A percentile compares a stretch with the other conserved stretches of the same genome.
Conservation (phyloP, 1,140 invertebrate species). For the Drosophila pectinifera region DNA sequence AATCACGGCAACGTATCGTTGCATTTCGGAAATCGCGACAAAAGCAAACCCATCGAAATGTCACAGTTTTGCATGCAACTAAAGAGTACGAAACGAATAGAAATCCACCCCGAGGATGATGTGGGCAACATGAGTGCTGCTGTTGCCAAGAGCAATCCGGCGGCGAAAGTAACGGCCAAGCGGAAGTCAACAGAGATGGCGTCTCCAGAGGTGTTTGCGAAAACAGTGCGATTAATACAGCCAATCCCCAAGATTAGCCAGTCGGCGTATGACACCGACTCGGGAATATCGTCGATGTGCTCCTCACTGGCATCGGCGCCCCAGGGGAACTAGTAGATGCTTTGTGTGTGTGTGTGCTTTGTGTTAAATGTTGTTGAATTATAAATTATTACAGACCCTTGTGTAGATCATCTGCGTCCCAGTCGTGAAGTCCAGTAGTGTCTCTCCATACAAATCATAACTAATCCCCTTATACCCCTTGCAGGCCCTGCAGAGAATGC, state of each 20-base stretch:
- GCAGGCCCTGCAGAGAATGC: constrained; percentile 35
- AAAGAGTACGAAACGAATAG: constrained; percentile 29
- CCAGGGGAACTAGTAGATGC: constrained; percentile 13
- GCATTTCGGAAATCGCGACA: constrained; percentile 17
- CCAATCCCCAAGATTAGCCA: constrained; percentile 52
- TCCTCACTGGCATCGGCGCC: constrained; percentile 25
- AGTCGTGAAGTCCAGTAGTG: constrained; percentile 15
- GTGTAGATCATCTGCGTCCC: constrained; percentile 8
- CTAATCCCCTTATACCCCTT: constrained; percentile 39
- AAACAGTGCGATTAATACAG: constrained; percentile 63
- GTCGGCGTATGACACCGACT: constrained; percentile 52
- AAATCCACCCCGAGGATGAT: constrained; percentile 67
- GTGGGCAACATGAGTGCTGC: constrained; percentile 49
- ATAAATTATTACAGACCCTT: no score
- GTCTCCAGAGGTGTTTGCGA: constrained; percentile 33
- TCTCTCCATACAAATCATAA: constrained; percentile 13
- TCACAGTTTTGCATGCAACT: constrained; percentile 54
- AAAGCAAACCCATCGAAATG: constrained; percentile 39
- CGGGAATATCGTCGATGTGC: constrained; percentile 66
- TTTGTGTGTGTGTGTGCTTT: neutral
- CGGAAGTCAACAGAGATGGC: constrained; percentile 10
- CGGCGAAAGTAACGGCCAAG: neutral
- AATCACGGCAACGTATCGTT: constrained; percentile 49
- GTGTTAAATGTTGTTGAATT: constrained; percentile 5
- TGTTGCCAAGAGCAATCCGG: neutral